Evolutionary conservation across 2,797 vertebrate species (phyloP).

Genomic region (Rhinella marina): DNA sequence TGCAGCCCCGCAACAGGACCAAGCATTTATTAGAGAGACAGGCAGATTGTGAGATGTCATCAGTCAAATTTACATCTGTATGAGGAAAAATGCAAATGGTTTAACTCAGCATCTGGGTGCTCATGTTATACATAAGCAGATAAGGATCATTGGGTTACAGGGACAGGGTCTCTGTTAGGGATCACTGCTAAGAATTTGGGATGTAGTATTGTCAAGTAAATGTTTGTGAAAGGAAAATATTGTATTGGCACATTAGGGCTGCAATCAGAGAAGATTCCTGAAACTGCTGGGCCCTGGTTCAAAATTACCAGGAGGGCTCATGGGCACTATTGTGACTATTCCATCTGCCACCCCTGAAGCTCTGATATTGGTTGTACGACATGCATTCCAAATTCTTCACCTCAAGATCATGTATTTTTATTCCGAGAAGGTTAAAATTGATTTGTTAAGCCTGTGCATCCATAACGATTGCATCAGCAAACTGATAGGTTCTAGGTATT

Average conservation of each 20-base stretch:
- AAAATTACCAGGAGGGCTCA: neutral
- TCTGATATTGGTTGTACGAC: neutral
- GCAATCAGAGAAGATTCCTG: neutral
- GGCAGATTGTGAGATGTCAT: constrained; percentile 55
- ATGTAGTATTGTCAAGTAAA: neutral
- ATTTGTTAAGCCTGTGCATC: too few species aligned
- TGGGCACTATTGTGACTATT: neutral
- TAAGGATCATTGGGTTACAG: neutral
- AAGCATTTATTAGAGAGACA: constrained; percentile 59
- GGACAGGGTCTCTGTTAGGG: neutral
- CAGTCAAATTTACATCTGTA: constrained; percentile 62
- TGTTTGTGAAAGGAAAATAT: neutral
- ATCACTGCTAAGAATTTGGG: neutral
- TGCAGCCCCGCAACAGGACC: constrained; percentile 51
- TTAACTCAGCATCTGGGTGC: constrained; percentile 34
- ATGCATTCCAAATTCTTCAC: too few species aligned
- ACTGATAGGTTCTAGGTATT: too few species aligned
- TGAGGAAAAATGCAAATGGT: constrained; percentile 57
- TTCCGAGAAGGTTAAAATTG: too few species aligned
- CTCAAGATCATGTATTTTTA: too few species aligned
- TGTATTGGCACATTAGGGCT: neutral
- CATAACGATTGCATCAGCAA: too few species aligned
- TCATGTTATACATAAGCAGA: neutral
- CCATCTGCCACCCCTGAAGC: neutral
- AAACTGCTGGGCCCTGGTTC: neutral